These are phyloP conservation scores for Plagodis pulveraria DNA, from an alignment of 2,888 invertebrate species.

Conservation along the genomic window DNA sequence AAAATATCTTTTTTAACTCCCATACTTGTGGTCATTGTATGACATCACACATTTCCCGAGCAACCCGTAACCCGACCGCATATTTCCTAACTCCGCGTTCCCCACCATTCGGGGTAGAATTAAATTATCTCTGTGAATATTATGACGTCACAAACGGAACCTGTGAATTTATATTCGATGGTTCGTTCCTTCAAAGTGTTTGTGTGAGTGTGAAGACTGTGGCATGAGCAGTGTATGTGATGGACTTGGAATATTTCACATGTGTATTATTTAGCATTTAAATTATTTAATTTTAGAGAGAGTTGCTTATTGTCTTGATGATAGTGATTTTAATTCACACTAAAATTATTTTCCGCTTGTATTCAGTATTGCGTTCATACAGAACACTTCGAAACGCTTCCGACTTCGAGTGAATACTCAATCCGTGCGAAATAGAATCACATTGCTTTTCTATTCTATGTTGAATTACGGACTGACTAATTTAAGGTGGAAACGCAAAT, in stretches of 20 bases:
- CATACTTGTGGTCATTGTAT: neutral
- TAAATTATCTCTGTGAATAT: constrained; percentile 24
- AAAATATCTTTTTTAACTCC: too few relatives aligned
- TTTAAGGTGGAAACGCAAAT: too few relatives aligned
- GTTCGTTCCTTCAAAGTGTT: neutral
- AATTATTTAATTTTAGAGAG: neutral
- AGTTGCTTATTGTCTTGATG: neutral
- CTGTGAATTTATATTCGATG: constrained; percentile 30
- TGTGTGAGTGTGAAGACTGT: neutral
- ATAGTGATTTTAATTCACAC: too few relatives aligned
- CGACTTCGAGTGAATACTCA: too few relatives aligned
- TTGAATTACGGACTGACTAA: too few relatives aligned
- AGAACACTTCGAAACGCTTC: too few relatives aligned
- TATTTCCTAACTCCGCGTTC: neutral
- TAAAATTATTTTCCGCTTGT: too few relatives aligned
- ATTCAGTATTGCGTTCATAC: too few relatives aligned
- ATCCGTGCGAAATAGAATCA: too few relatives aligned
- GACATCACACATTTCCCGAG: neutral
- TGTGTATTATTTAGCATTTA: neutral
- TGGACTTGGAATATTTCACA: neutral
- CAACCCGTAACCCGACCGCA: neutral
- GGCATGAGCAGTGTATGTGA: neutral
- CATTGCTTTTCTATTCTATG: too few relatives aligned
- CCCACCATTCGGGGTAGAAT: constrained; percentile 13
- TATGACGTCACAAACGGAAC: constrained; percentile 24